Percentiles rank a stretch among this genome's conserved stretches.
phyloP scores from a whole-genome alignment of 2,797 vertebrate genomes.

The Myotis myotis region DNA sequence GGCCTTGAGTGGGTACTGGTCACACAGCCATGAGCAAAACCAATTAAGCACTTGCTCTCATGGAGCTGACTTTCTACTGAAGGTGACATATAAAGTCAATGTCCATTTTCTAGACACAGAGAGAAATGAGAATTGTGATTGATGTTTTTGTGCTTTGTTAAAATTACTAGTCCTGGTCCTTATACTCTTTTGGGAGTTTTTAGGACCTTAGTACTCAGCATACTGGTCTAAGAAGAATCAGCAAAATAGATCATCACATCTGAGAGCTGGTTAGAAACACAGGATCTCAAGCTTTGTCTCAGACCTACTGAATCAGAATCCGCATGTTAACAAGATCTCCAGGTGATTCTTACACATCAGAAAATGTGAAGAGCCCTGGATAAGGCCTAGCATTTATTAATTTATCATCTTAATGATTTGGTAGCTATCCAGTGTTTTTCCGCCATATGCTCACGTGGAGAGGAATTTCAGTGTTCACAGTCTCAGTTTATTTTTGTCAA shows the following conservation, averaged over 20 bases:
- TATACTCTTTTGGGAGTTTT: neutral
- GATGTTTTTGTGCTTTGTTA: neutral
- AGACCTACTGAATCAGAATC: neutral
- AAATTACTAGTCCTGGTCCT: neutral
- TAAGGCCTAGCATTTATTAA: neutral
- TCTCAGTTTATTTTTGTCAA: neutral
- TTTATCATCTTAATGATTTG: constrained; percentile 17
- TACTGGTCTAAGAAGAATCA: neutral
- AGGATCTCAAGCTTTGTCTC: neutral
- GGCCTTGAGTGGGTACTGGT: neutral
- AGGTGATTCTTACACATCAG: neutral
- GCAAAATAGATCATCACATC: neutral
- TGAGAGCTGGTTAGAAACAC: neutral
- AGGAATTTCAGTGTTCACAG: neutral
- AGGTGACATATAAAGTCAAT: neutral
- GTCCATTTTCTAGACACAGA: neutral
- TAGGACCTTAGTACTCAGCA: neutral
- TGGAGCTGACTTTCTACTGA: neutral
- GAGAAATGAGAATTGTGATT: neutral
- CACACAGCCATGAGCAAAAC: neutral
- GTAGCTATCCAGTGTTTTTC: neutral
- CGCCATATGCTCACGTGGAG: neutral
- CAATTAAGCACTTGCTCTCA: neutral
- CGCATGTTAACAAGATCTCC: neutral
- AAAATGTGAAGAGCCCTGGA: neutral